Evolutionary conservation across 2,797 vertebrate genomes (phyloP).

Genomic region (Phrynocephalus vlangalii): DNA sequence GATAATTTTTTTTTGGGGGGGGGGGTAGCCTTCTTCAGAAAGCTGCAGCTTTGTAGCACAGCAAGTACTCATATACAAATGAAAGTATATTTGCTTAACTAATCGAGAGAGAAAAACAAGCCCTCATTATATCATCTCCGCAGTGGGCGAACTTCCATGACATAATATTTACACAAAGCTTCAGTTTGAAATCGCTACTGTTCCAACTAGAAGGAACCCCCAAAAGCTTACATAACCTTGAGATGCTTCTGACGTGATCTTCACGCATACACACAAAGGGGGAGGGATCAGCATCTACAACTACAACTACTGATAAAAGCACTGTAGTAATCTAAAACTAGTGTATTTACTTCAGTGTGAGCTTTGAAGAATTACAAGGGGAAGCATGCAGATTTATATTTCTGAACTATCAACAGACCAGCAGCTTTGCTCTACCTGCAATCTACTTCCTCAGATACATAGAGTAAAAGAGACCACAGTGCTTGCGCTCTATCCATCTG

Average conservation of each 20-base stretch:
- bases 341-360: too few species aligned
- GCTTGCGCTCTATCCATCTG: too few species aligned
- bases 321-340: too few species aligned
- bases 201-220: slow-evolving; percentile 1
- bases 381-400: too few species aligned
- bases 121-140: background rate
- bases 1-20: background rate
- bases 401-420: too few species aligned
- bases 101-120: slow-evolving; percentile 2
- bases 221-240: slow-evolving; percentile 25
- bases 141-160: background rate
- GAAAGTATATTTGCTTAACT: slow-evolving; percentile 17
- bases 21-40: background rate
- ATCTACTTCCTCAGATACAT: too few species aligned
- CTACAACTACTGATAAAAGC: too few species aligned
- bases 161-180: slow-evolving; percentile 17
- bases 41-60: slow-evolving; percentile 8
- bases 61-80: background rate
- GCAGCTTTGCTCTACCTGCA: too few species aligned
- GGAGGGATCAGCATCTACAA: too few species aligned
- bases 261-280: too few species aligned
- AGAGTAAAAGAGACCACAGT: too few species aligned
- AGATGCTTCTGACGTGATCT: background rate
- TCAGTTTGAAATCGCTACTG: slow-evolving; percentile 15
- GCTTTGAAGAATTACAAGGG: too few species aligned